phyloP scores from a whole-genome alignment of 2,113 vertebrate species.

The Apaloderma vittatum region DNA sequence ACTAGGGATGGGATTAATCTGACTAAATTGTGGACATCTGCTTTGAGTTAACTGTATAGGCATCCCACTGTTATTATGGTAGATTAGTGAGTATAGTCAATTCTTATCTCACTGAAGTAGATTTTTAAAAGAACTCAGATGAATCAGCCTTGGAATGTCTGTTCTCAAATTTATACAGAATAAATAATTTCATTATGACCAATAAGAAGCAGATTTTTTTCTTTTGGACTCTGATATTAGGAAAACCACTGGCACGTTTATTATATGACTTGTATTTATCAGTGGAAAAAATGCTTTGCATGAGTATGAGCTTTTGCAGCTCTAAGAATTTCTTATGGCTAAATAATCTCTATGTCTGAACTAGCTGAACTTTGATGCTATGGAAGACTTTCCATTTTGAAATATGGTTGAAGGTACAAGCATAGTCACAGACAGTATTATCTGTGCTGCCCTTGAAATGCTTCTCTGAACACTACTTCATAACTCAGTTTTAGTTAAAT shows the following conservation, averaged over 20 bases:
- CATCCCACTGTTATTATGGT: neutral
- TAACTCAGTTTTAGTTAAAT: neutral
- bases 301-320: neutral
- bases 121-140: neutral
- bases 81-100: neutral
- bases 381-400: neutral
- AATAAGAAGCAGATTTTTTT: neutral
- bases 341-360: neutral
- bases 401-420: neutral
- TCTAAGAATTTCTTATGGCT: neutral
- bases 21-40: neutral
- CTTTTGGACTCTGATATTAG: neutral
- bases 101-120: neutral
- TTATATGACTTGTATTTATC: neutral
- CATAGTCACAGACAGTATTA: neutral
- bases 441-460: neutral
- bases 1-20: neutral
- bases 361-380: neutral
- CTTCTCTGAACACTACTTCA: neutral
- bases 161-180: neutral
- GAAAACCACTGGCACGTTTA: neutral
- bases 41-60: neutral
- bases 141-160: neutral
- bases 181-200: neutral
- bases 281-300: neutral